Conservation (phyloP, 1,140 invertebrate genomes). For the Drosophila chauvacae region DNA sequence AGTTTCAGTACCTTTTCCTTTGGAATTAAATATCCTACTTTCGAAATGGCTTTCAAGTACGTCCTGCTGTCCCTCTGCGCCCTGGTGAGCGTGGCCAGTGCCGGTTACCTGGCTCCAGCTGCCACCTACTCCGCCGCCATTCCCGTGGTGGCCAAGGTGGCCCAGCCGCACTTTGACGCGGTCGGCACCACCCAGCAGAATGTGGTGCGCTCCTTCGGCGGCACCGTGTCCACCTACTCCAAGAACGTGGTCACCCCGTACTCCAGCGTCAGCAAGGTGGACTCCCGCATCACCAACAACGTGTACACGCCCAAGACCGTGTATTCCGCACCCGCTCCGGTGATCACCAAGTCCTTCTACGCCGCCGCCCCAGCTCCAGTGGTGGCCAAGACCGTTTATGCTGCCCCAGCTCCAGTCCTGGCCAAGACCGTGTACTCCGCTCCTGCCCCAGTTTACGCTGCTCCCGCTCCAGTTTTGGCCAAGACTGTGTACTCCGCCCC, state of each 20-base stretch:
- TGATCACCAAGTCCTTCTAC: slow-evolving; percentile 66
- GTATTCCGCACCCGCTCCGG: slow-evolving; percentile 74
- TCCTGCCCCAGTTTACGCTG: slow-evolving; percentile 84
- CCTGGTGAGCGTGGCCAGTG: slow-evolving; percentile 84
- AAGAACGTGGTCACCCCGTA: slow-evolving; percentile 88
- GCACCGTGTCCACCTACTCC: slow-evolving; percentile 87
- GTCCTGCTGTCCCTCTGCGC: slow-evolving; percentile 84
- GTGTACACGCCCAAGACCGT: slow-evolving; percentile 84
- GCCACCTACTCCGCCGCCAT: slow-evolving; percentile 64
- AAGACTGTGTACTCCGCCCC: slow-evolving; percentile 86
- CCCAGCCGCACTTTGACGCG: slow-evolving; percentile 85
- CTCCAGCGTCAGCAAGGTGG: slow-evolving; percentile 87
- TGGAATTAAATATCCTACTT: neutral
- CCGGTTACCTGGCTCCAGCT: slow-evolving; percentile 76
- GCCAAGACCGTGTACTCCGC: slow-evolving; percentile 63
- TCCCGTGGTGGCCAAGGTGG: slow-evolving; percentile 78
- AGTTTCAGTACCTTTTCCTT: slow-evolving; percentile 15
- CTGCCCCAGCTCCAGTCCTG: slow-evolving; percentile 70
- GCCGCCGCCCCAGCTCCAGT: slow-evolving; percentile 85
- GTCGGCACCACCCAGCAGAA: slow-evolving; percentile 86
- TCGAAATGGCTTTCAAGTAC: slow-evolving; percentile 82
- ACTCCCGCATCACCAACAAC: slow-evolving; percentile 87
- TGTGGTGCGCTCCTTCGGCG: slow-evolving; percentile 86
- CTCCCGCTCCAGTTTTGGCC: slow-evolving; percentile 69
- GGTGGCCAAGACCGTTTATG: slow-evolving; percentile 73